These are phyloP conservation scores for Cyclopterus lumpus DNA, from an alignment of 2,797 vertebrate species.

Conservation along the genomic window DNA sequence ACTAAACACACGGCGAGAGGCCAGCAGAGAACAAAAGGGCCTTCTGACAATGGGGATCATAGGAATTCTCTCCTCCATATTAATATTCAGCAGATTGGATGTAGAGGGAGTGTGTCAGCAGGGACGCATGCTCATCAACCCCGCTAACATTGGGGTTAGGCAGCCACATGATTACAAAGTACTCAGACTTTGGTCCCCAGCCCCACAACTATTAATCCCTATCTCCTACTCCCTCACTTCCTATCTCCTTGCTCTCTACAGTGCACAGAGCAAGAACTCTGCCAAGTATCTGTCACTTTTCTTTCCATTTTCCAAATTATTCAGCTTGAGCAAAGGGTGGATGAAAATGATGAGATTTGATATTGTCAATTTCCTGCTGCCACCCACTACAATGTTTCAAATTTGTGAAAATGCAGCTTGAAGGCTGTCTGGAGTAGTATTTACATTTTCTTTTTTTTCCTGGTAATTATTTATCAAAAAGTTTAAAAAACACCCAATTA, in stretches of 20 bases:
- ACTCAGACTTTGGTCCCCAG: slow-evolving; percentile 75
- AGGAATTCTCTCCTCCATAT: slow-evolving; percentile 77
- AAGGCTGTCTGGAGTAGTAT: slow-evolving; percentile 48
- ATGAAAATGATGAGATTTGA: slow-evolving; percentile 58
- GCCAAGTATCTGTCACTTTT: slow-evolving; percentile 76
- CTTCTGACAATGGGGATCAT: slow-evolving; percentile 76
- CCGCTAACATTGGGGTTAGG: slow-evolving; percentile 74
- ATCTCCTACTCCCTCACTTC: slow-evolving; percentile 65
- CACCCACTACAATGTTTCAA: slow-evolving; percentile 29
- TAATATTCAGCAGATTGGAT: slow-evolving; percentile 80
- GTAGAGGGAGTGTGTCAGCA: slow-evolving; percentile 73
- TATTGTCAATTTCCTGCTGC: slow-evolving; percentile 48
- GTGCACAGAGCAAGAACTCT: slow-evolving; percentile 36
- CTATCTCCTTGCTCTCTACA: slow-evolving; percentile 55
- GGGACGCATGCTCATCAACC: slow-evolving; percentile 80
- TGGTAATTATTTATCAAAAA: neutral
- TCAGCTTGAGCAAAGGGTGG: slow-evolving; percentile 57
- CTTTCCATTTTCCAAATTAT: slow-evolving; percentile 69
- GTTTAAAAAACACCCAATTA: neutral
- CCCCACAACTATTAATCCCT: slow-evolving; percentile 69
- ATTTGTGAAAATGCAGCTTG: slow-evolving; percentile 27
- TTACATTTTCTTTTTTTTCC: neutral
- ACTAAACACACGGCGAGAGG: slow-evolving; percentile 50
- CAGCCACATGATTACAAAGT: slow-evolving; percentile 80
- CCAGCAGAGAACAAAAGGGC: slow-evolving; percentile 80